Evolutionary conservation across 2,113 vertebrate genomes (phyloP).

Genomic region (Thymallus thymallus): DNA sequence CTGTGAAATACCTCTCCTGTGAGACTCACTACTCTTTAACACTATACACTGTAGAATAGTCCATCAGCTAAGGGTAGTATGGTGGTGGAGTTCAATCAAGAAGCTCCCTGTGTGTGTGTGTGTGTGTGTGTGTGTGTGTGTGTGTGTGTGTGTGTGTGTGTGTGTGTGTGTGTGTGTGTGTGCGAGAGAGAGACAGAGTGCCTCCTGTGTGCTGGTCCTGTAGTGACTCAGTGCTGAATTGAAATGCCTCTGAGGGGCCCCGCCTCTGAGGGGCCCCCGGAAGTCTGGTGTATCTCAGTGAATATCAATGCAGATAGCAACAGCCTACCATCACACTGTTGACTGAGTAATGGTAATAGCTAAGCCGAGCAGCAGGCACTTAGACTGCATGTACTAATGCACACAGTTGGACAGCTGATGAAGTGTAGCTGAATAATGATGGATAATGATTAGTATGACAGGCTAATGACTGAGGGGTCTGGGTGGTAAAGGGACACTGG

Average conservation of each 20-base stretch:
- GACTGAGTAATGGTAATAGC: slow-evolving; percentile 34
- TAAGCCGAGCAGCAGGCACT: too few relatives aligned
- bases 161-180: too few relatives aligned
- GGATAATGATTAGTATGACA: too few relatives aligned
- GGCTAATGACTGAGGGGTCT: too few relatives aligned
- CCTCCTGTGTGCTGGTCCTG: neutral
- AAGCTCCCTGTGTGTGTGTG: neutral
- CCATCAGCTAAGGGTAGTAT: too few relatives aligned
- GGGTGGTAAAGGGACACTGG: too few relatives aligned
- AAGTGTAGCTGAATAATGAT: too few relatives aligned
- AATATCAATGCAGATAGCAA: slow-evolving; percentile 29
- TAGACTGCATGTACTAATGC: too few relatives aligned
- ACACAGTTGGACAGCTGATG: too few relatives aligned
- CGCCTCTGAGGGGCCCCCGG: neutral
- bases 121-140: neutral
- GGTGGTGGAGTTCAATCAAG: too few relatives aligned
- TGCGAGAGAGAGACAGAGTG: neutral
- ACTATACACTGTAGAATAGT: too few relatives aligned
- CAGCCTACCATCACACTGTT: slow-evolving; percentile 35
- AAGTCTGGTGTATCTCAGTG: neutral
- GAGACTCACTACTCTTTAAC: neutral
- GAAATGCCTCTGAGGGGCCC: neutral
- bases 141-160: too few relatives aligned
- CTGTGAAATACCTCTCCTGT: neutral
- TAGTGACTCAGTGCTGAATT: neutral